These are phyloP conservation scores for Trachelipus rathkii DNA, from an alignment of 1,140 invertebrate species.

Conservation along the genomic window DNA sequence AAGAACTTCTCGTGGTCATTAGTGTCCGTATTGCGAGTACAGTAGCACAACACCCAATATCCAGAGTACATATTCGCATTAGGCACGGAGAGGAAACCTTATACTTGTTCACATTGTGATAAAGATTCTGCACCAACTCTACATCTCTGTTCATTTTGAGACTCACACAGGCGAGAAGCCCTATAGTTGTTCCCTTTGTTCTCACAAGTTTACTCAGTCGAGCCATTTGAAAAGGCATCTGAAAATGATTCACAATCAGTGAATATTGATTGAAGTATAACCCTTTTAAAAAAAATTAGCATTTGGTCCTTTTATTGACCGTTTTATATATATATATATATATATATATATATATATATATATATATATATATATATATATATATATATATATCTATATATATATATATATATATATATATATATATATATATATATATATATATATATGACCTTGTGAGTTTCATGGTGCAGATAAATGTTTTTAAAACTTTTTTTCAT, in stretches of 20 bases:
- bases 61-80: not conserved
- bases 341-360: no score
- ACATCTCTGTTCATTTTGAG: conserved; percentile 46
- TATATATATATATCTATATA: no score
- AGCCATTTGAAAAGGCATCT: conserved; percentile 26
- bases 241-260: not conserved
- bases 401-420: no score
- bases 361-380: no score
- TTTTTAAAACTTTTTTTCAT: no score
- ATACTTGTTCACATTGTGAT: conserved; percentile 36
- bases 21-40: not conserved
- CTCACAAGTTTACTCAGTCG: not conserved
- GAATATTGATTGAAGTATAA: no score
- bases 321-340: no score
- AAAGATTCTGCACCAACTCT: conserved; percentile 37
- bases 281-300: no score
- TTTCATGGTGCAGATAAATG: no score
- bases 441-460: no score
- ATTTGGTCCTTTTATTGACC: no score
- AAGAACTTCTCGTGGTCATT: not conserved
- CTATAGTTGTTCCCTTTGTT: conserved; percentile 52
- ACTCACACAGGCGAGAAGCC: conserved; percentile 50
- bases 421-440: no score
- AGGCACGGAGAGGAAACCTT: conserved; percentile 37
- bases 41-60: not conserved